Evolutionary conservation across 1,140 invertebrate species (phyloP).

Genomic region (Drosophila nannoptera): DNA sequence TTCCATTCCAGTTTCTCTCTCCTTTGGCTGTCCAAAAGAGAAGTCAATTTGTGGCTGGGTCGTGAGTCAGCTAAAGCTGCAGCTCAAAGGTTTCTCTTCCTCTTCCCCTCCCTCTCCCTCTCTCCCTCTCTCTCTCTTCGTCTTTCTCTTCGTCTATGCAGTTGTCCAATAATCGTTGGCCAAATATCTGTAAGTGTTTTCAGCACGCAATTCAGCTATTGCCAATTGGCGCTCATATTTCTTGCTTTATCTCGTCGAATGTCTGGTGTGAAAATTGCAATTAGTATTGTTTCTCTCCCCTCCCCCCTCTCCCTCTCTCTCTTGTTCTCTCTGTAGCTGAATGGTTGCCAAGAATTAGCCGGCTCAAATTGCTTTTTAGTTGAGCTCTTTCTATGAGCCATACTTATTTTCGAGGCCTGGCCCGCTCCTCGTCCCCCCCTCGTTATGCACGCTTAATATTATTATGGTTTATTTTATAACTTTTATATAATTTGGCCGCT

Average conservation of each 20-base stretch:
- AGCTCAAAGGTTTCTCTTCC: slow-evolving; percentile 31
- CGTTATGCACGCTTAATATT: slow-evolving; percentile 21
- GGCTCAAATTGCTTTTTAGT: slow-evolving; percentile 20
- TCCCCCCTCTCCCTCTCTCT: neutral
- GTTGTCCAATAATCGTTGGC: slow-evolving; percentile 39
- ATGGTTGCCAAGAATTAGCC: slow-evolving; percentile 22
- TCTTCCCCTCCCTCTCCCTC: slow-evolving; percentile 10
- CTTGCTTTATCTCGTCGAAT: slow-evolving; percentile 35
- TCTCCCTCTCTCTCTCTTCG: slow-evolving; percentile 29
- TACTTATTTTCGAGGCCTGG: neutral
- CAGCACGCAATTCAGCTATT: slow-evolving; percentile 64
- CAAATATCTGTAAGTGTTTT: slow-evolving; percentile 53
- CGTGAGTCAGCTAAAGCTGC: slow-evolving; percentile 69
- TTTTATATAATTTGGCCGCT: slow-evolving; percentile 32
- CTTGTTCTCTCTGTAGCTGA: neutral
- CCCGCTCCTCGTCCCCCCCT: neutral
- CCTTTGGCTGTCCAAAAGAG: slow-evolving; percentile 25
- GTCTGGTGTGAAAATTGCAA: slow-evolving; percentile 48
- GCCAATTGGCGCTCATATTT: slow-evolving; percentile 39
- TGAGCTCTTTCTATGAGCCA: neutral
- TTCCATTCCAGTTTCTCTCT: neutral
- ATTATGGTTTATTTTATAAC: slow-evolving; percentile 15
- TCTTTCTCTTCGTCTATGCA: slow-evolving; percentile 12
- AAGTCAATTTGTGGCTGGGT: slow-evolving; percentile 67
- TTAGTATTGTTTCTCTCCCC: slow-evolving; percentile 50